A percentile compares a stretch with the other conserved stretches of the same genome.
Conservation (phyloP, 2,113 vertebrate genomes). For the Cololabis saira region DNA sequence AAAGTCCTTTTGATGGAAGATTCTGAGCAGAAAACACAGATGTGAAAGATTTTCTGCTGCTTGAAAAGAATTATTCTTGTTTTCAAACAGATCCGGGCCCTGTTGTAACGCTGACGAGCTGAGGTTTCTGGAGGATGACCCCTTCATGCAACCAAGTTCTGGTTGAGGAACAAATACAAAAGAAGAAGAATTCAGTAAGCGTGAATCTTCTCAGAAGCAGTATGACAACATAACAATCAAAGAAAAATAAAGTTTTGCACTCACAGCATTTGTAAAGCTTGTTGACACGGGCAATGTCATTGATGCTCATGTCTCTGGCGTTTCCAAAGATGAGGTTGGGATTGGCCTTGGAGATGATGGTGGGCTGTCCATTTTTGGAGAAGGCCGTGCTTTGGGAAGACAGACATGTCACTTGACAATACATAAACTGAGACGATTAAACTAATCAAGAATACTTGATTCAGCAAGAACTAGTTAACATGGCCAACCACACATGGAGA, state of each 20-base stretch:
- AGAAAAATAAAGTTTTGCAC: not conserved
- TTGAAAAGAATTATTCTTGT: too few species aligned
- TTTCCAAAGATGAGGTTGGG: not conserved
- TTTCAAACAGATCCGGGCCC: not conserved
- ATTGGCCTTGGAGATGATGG: not conserved
- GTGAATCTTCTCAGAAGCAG: not conserved
- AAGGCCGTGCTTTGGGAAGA: not conserved
- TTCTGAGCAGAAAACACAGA: too few species aligned
- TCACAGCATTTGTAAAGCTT: not conserved
- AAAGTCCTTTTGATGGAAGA: too few species aligned
- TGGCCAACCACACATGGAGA: too few species aligned
- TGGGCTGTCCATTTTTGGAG: not conserved
- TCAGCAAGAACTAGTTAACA: too few species aligned
- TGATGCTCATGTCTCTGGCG: not conserved
- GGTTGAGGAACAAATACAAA: not conserved
- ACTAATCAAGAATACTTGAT: not conserved
- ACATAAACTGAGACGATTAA: too few species aligned
- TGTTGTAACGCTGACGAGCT: not conserved
- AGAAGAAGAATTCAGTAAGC: not conserved
- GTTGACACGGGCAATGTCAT: not conserved
- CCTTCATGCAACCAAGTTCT: not conserved
- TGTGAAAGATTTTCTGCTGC: too few species aligned
- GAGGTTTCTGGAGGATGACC: not conserved
- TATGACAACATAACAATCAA: not conserved
- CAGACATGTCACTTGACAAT: not conserved